Percentiles rank a stretch among this genome's conserved stretches.
Conservation (phyloP, 2,113 vertebrate genomes). For the Dicaeum eximium region DNA sequence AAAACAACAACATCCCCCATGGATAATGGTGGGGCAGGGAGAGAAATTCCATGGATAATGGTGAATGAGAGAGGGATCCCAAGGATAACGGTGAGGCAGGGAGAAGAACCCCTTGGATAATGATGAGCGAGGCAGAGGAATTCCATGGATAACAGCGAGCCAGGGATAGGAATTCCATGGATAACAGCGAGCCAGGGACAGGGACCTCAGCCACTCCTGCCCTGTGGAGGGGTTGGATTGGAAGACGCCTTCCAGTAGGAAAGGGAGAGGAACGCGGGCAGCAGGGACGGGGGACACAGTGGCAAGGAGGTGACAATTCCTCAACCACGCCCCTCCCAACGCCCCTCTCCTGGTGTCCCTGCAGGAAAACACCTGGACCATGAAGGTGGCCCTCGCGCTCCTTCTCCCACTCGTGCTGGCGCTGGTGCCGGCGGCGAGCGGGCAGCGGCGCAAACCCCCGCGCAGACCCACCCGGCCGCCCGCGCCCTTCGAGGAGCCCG, state of each 20-base stretch:
- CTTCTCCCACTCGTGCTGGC: slow-evolving; percentile 79
- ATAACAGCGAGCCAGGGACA: rapidly evolving
- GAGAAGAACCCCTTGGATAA: not conserved
- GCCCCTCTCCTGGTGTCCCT: not conserved
- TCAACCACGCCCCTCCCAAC: not conserved
- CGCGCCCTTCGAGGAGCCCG: slow-evolving; percentile 75
- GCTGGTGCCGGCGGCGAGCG: slow-evolving; percentile 71
- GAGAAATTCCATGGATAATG: too few relatives aligned
- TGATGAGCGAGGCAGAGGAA: rapidly evolving
- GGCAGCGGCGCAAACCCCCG: slow-evolving; percentile 71
- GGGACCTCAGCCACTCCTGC: not conserved
- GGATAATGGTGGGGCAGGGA: not conserved
- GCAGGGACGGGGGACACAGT: not conserved
- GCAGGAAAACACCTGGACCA: slow-evolving; percentile 73
- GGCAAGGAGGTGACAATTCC: not conserved
- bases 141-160: not conserved
- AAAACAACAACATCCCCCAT: rapidly evolving
- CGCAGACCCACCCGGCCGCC: slow-evolving; percentile 44
- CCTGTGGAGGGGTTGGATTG: not conserved
- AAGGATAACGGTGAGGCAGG: not conserved
- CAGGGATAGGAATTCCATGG: not conserved
- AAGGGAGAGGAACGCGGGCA: not conserved
- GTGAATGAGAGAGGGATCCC: not conserved
- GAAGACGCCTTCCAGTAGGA: not conserved
- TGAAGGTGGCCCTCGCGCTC: slow-evolving; percentile 80